Conservation (phyloP, 2,888 invertebrate genomes). For the Bombylius major region DNA sequence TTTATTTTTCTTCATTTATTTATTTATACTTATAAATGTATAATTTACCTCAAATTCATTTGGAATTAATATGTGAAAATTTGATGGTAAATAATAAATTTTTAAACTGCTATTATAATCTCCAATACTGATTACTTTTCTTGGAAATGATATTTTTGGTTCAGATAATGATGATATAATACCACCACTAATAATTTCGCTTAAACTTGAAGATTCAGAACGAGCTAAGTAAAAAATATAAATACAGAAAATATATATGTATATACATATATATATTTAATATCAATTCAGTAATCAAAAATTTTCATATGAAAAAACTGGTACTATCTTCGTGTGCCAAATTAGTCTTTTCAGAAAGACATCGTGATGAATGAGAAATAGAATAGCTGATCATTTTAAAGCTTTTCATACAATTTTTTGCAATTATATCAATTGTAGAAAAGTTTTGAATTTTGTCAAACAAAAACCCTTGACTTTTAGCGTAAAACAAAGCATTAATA, state of each 20-base stretch:
- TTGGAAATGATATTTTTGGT: slow-evolving; percentile 43
- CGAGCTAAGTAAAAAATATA: slow-evolving; percentile 21
- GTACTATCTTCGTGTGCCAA: too few species aligned
- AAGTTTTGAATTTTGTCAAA: too few species aligned
- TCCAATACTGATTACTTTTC: slow-evolving; percentile 52
- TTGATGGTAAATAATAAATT: slow-evolving; percentile 46
- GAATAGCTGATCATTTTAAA: too few species aligned
- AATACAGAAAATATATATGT: not conserved
- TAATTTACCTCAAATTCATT: slow-evolving; percentile 32
- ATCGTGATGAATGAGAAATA: too few species aligned
- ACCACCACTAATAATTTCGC: slow-evolving; percentile 56
- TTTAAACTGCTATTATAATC: slow-evolving; percentile 56
- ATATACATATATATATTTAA: not conserved
- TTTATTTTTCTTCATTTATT: too few species aligned
- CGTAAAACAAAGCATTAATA: too few species aligned
- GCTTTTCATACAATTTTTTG: too few species aligned
- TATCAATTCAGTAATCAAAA: not conserved
- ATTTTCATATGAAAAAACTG: too few species aligned
- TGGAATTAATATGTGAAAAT: slow-evolving; percentile 39
- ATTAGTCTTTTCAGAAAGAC: too few species aligned
- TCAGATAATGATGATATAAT: slow-evolving; percentile 50
- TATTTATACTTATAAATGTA: not conserved
- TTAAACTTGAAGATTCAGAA: slow-evolving; percentile 45
- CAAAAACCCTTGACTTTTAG: too few species aligned
- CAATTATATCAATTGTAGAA: too few species aligned